A percentile compares a stretch with the other conserved stretches of the same genome.
Conservation (phyloP, 1,140 invertebrate genomes). For the Acromyrmex charruanus region DNA sequence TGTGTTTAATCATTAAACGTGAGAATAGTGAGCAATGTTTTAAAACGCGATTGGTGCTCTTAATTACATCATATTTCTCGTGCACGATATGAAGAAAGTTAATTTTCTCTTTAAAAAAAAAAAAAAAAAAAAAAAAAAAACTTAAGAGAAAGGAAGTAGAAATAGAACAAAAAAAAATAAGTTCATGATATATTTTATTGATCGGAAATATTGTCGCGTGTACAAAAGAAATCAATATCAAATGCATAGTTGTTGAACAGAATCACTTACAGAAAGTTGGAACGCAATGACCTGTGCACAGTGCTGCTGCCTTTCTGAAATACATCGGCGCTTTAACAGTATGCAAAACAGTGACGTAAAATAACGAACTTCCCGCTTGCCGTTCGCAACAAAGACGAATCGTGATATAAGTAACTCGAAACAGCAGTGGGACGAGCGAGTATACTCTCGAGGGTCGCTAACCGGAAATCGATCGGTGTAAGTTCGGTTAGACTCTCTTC, state of each 20-base stretch:
- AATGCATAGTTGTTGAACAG: not conserved
- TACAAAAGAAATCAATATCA: conserved; percentile 7
- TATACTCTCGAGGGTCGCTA: conserved; percentile 47
- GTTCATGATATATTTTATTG: not conserved
- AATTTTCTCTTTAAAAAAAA: not conserved
- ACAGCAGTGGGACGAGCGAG: conserved; percentile 7
- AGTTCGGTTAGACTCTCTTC: conserved; percentile 58
- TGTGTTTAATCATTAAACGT: not conserved
- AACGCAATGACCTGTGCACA: not conserved
- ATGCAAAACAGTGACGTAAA: conserved; percentile 36
- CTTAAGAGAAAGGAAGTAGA: not conserved
- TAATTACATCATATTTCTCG: not conserved
- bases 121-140: not conserved
- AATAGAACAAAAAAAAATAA: not conserved
- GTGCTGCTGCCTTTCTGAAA: not conserved
- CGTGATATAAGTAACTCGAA: conserved; percentile 54
- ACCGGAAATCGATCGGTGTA: conserved; percentile 60
- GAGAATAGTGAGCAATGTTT: not conserved
- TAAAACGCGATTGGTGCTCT: not conserved
- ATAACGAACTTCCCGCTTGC: conserved; percentile 30
- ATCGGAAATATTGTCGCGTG: not conserved
- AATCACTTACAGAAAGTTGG: not conserved
- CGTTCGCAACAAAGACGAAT: conserved; percentile 60
- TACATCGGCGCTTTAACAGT: conserved; percentile 17
- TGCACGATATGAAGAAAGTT: not conserved